Conservation (phyloP, 2,888 invertebrate species). For the Epistrophe eligans region DNA sequence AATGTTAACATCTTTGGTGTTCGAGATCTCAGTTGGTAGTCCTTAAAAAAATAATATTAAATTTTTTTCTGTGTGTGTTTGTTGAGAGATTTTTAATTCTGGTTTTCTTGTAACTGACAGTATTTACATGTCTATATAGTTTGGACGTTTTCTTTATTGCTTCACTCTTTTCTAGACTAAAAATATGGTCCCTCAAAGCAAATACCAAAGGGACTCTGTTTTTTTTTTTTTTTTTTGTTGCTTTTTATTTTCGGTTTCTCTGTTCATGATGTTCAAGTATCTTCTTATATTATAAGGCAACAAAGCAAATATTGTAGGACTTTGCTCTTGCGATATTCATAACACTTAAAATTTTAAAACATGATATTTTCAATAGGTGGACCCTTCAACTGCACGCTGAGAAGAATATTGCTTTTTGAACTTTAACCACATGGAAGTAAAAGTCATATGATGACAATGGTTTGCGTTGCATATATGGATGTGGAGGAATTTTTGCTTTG, state of each 20-base stretch:
- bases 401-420: slow-evolving; percentile 69
- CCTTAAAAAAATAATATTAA: slow-evolving; percentile 27
- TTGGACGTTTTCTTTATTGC: slow-evolving; percentile 64
- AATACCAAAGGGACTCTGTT: slow-evolving; percentile 42
- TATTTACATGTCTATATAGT: slow-evolving; percentile 61
- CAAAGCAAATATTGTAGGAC: slow-evolving; percentile 56
- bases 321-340: slow-evolving; percentile 68
- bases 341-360: slow-evolving; percentile 74
- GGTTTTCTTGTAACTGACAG: slow-evolving; percentile 67
- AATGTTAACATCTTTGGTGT: slow-evolving; percentile 30
- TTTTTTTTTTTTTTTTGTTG: background rate
- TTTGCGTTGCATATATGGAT: slow-evolving; percentile 4
- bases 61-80: slow-evolving; percentile 18
- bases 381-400: slow-evolving; percentile 67
- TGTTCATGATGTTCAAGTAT: slow-evolving; percentile 66
- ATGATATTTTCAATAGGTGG: slow-evolving; percentile 73
- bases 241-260: slow-evolving; percentile 21
- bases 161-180: slow-evolving; percentile 32
- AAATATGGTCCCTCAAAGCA: slow-evolving; percentile 48
- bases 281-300: slow-evolving; percentile 35
- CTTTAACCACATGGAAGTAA: slow-evolving; percentile 27
- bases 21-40: slow-evolving; percentile 41
- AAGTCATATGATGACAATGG: slow-evolving; percentile 17
- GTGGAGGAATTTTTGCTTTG: slow-evolving; percentile 1
- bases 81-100: slow-evolving; percentile 41